Evolutionary conservation across 2,113 vertebrate species (phyloP).

Genomic region (Sapajus apella): DNA sequence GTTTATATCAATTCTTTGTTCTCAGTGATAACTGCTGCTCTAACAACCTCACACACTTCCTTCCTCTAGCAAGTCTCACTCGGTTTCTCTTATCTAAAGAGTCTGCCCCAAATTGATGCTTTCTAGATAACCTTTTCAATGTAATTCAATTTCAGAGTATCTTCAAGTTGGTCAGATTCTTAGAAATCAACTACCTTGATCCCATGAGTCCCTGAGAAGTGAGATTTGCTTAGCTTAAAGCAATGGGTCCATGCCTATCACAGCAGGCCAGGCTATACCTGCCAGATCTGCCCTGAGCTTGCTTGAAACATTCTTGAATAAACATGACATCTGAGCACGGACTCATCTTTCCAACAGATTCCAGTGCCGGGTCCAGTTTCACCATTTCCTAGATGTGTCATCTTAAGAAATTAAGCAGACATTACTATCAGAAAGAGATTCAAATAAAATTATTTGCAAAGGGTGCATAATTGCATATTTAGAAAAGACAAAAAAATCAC

Average conservation of each 20-base stretch:
- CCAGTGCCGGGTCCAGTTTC: background rate
- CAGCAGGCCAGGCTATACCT: background rate
- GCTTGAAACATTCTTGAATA: background rate
- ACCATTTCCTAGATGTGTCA: background rate
- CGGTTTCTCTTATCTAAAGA: background rate
- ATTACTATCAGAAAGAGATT: background rate
- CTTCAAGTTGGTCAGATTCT: slow-evolving; percentile 1
- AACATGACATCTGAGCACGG: background rate
- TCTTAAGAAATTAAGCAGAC: background rate
- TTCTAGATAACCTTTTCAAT: slow-evolving; percentile 22
- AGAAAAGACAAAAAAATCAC: slow-evolving; percentile 20
- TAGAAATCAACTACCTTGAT: slow-evolving; percentile 1
- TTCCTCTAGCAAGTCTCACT: background rate
- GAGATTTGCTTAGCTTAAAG: background rate
- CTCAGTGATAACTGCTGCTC: background rate
- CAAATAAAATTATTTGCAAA: background rate
- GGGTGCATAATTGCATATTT: background rate
- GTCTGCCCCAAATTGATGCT: background rate
- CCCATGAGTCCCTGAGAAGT: background rate
- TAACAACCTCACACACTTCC: background rate
- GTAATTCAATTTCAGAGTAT: slow-evolving; percentile 43
- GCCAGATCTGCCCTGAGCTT: background rate
- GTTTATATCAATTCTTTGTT: background rate
- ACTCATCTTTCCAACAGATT: background rate
- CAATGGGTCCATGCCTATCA: accelerated